phyloP scores from a whole-genome alignment of 2,113 vertebrate genomes.

The Daphoenositta chrysoptera region DNA sequence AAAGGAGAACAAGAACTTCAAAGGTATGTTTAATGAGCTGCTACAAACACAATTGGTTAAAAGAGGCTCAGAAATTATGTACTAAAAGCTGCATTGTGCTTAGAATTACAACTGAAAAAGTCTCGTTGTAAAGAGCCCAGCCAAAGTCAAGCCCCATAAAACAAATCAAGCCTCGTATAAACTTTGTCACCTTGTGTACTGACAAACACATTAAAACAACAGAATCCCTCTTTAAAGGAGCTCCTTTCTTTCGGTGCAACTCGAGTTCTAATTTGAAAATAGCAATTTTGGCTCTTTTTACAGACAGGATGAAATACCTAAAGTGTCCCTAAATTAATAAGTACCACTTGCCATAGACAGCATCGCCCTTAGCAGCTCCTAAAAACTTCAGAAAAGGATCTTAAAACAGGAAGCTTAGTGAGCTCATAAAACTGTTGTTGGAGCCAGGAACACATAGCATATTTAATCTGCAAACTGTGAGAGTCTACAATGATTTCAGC shows the following conservation, averaged over 20 bases:
- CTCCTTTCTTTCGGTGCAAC: background rate
- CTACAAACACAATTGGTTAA: constrained; percentile 39
- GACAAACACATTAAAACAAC: constrained; percentile 34
- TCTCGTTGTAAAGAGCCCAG: constrained; percentile 13
- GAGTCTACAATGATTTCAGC: constrained; percentile 87
- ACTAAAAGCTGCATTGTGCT: constrained; percentile 45
- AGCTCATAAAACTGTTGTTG: constrained; percentile 84
- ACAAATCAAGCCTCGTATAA: constrained; percentile 55
- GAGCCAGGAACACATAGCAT: constrained; percentile 95
- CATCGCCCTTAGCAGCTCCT: constrained; percentile 88
- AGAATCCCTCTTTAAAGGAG: constrained; percentile 27
- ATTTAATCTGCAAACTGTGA: constrained; percentile 96
- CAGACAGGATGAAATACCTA: constrained; percentile 63
- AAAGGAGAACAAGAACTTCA: constrained; percentile 49
- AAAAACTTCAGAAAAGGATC: constrained; percentile 86
- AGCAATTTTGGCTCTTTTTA: constrained; percentile 56
- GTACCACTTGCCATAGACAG: constrained; percentile 70
- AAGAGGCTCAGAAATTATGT: constrained; percentile 45
- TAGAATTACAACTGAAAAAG: constrained; percentile 49
- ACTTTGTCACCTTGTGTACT: constrained; percentile 35
- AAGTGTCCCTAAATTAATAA: constrained; percentile 77
- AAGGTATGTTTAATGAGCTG: constrained; percentile 64
- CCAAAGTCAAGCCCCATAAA: constrained; percentile 50
- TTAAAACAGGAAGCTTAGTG: constrained; percentile 90
- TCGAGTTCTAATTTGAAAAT: constrained; percentile 54